phyloP scores from a whole-genome alignment of 2,888 invertebrate species.

The Orchestes rusci region DNA sequence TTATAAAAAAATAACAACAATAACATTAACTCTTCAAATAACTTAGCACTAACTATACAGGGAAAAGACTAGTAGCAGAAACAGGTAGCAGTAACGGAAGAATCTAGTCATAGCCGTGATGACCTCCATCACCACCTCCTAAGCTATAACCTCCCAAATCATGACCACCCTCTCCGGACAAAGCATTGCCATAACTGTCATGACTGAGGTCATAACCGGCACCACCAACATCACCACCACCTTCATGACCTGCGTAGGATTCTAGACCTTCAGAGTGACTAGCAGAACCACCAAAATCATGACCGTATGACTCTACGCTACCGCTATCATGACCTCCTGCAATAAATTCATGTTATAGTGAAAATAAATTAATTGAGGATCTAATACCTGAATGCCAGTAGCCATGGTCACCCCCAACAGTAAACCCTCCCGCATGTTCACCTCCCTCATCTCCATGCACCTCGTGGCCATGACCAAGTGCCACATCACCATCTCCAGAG shows the following conservation, averaged over 20 bases:
- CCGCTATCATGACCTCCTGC: constrained; percentile 38
- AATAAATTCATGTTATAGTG: constrained; percentile 1
- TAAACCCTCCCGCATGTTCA: constrained; percentile 30
- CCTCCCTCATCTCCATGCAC: constrained; percentile 30
- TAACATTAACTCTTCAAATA: constrained; percentile 22
- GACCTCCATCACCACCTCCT: constrained; percentile 28
- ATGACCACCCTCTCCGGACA: constrained; percentile 28
- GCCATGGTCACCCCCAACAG: constrained; percentile 34
- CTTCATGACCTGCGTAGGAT: constrained; percentile 35
- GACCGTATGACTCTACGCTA: too few species aligned
- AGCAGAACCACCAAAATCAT: too few species aligned
- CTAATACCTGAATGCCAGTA: constrained; percentile 29
- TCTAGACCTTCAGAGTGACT: constrained; percentile 43
- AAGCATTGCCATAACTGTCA: constrained; percentile 23
- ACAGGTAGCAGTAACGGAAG: constrained; percentile 17
- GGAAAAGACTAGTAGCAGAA: constrained; percentile 28
- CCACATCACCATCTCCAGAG: constrained; percentile 48
- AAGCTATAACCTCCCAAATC: constrained; percentile 29
- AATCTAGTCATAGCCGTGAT: constrained; percentile 33
- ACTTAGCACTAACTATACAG: constrained; percentile 22
- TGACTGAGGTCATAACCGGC: constrained; percentile 17
- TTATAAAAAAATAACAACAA: constrained; percentile 16
- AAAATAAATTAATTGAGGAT: too few species aligned
- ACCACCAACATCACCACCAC: constrained; percentile 25
- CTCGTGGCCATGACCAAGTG: constrained; percentile 37